A percentile compares a stretch with the other conserved stretches of the same genome.
Evolutionary conservation across 2,888 invertebrate species (phyloP).

Genomic region (Vannuccia rotundouncinata): DNA sequence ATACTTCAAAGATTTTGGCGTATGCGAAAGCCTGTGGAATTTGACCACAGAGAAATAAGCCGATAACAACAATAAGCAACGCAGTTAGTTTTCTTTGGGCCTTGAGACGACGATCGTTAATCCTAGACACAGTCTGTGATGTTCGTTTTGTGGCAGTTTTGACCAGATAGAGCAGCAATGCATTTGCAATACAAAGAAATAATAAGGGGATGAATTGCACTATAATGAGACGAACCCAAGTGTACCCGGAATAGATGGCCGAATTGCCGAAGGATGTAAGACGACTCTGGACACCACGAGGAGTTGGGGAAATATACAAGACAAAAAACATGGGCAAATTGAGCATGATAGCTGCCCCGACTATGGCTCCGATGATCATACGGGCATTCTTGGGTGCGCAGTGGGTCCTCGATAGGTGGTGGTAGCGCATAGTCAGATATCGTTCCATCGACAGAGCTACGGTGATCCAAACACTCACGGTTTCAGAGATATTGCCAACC

Average conservation of each 20-base stretch:
- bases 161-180: constrained; percentile 19
- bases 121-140: background rate
- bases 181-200: constrained; percentile 24
- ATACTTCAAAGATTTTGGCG: background rate
- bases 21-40: constrained; percentile 20
- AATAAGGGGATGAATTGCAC: background rate
- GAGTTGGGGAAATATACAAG: background rate
- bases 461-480: constrained; percentile 27
- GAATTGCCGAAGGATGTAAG: constrained; percentile 14
- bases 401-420: constrained; percentile 12
- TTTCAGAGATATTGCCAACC: constrained; percentile 17
- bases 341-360: constrained; percentile 17
- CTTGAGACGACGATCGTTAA: background rate
- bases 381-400: background rate
- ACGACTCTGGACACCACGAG: background rate
- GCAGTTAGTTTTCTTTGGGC: constrained; percentile 29
- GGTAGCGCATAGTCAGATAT: constrained; percentile 27
- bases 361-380: background rate
- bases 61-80: constrained; percentile 28
- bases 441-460: constrained; percentile 22
- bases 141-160: constrained; percentile 8
- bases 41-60: constrained; percentile 30
- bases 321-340: constrained; percentile 32
- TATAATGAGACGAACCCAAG: background rate
- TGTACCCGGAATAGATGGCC: background rate